Conservation (phyloP, 2,113 vertebrate genomes). For the Psittacus erithacus region DNA sequence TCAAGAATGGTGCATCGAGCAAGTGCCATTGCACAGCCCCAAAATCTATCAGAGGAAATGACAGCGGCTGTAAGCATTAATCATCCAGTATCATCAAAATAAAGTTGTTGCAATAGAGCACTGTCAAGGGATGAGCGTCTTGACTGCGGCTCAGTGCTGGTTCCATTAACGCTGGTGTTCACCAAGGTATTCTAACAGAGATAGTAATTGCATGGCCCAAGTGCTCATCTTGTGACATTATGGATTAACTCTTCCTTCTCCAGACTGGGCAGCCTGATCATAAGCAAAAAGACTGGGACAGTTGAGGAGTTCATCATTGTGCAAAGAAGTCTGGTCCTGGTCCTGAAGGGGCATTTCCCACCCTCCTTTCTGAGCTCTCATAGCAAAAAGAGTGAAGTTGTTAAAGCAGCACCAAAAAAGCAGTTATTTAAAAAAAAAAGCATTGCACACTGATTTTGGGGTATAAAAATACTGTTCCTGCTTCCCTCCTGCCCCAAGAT, state of each 20-base stretch:
- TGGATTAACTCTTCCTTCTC: not conserved
- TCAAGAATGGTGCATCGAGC: not conserved
- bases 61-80: conserved; percentile 59
- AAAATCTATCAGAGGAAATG: conserved; percentile 49
- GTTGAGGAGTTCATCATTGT: not conserved
- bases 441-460: not conserved
- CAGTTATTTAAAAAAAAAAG: not conserved
- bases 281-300: not conserved
- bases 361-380: not conserved
- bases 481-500: not conserved
- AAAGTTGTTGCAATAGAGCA: conserved; percentile 16
- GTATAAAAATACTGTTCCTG: not conserved
- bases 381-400: not conserved
- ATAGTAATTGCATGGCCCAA: not conserved
- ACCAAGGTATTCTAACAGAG: not conserved
- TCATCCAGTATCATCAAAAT: conserved; percentile 42
- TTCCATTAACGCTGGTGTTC: not conserved
- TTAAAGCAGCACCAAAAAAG: not conserved
- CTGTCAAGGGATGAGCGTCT: conserved; percentile 32
- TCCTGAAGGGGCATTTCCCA: not conserved
- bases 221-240: not conserved
- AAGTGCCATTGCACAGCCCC: conserved; percentile 41
- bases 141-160: not conserved
- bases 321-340: not conserved
- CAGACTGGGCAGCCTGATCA: not conserved